Conservation (phyloP, 2,888 invertebrate genomes). For the Alviniconcha strummeri region DNA sequence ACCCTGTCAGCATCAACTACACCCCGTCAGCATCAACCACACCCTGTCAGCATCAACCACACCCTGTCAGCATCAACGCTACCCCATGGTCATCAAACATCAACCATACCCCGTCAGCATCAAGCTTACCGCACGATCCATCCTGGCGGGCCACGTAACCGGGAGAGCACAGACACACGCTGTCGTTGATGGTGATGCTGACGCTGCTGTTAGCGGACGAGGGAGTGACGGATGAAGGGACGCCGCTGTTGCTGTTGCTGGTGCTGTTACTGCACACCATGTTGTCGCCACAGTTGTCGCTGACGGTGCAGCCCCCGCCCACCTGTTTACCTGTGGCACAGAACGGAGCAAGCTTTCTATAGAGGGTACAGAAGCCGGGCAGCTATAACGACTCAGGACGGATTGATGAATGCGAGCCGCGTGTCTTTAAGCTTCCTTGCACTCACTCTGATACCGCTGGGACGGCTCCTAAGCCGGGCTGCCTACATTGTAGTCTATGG, state of each 20-base stretch:
- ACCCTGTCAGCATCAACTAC: too few relatives aligned
- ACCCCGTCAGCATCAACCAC: too few relatives aligned
- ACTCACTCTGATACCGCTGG: too few relatives aligned
- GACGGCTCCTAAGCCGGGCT: too few relatives aligned
- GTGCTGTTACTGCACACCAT: conserved; percentile 8
- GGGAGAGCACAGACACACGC: neutral
- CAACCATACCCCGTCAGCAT: neutral
- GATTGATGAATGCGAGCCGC: too few relatives aligned
- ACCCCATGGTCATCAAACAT: too few relatives aligned
- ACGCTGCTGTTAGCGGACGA: neutral
- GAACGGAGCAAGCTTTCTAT: too few relatives aligned
- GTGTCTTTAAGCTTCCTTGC: too few relatives aligned
- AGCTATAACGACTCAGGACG: too few relatives aligned
- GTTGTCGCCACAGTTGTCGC: neutral
- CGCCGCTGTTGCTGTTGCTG: neutral
- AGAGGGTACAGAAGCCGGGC: too few relatives aligned
- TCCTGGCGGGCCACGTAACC: neutral
- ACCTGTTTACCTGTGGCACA: neutral
- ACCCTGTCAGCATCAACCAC: neutral
- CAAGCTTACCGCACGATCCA: conserved; percentile 7
- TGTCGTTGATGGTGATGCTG: neutral
- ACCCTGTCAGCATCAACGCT: neutral
- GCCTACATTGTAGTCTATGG: too few relatives aligned
- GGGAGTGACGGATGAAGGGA: neutral
- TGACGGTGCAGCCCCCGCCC: neutral